These are phyloP conservation scores for Cosmopolites sordidus DNA, from an alignment of 2,888 invertebrate genomes.

Conservation along the genomic window DNA sequence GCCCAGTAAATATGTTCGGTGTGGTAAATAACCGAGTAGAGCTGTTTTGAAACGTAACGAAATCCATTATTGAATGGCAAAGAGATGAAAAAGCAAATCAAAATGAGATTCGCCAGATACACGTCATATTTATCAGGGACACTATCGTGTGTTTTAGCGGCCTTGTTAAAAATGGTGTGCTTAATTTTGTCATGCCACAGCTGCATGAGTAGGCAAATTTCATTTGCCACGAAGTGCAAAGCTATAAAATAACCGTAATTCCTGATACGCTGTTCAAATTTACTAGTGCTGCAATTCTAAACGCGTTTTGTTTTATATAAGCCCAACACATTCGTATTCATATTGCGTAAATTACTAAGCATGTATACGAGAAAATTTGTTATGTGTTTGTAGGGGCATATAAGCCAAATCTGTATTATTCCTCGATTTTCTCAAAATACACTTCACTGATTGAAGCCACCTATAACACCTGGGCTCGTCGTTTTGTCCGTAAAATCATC, in stretches of 20 bases:
- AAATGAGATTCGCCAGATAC: slow-evolving; percentile 15
- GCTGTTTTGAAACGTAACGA: not conserved
- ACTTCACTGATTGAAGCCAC: slow-evolving; percentile 40
- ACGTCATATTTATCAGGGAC: slow-evolving; percentile 27
- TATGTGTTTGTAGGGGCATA: slow-evolving; percentile 44
- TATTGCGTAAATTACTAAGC: slow-evolving; percentile 47
- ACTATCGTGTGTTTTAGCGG: slow-evolving; percentile 25
- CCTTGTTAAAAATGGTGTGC: slow-evolving; percentile 30
- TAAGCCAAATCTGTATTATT: slow-evolving; percentile 32
- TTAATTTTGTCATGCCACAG: slow-evolving; percentile 27
- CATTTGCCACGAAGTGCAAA: slow-evolving; percentile 40
- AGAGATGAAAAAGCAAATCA: slow-evolving; percentile 11
- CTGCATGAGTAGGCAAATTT: slow-evolving; percentile 38
- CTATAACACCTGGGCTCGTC: slow-evolving; percentile 36
- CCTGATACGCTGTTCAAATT: slow-evolving; percentile 43
- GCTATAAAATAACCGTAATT: slow-evolving; percentile 46
- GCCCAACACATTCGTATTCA: slow-evolving; percentile 45
- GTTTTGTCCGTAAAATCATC: too few relatives aligned
- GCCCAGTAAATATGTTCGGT: not conserved
- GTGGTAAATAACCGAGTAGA: not conserved
- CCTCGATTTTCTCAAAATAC: slow-evolving; percentile 13
- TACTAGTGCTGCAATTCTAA: slow-evolving; percentile 40
- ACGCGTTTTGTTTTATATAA: slow-evolving; percentile 44
- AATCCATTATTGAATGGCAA: not conserved
- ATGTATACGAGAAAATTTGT: slow-evolving; percentile 47